These are phyloP conservation scores for Xestobium rufovillosum DNA, from an alignment of 2,888 invertebrate species.

Conservation along the genomic window DNA sequence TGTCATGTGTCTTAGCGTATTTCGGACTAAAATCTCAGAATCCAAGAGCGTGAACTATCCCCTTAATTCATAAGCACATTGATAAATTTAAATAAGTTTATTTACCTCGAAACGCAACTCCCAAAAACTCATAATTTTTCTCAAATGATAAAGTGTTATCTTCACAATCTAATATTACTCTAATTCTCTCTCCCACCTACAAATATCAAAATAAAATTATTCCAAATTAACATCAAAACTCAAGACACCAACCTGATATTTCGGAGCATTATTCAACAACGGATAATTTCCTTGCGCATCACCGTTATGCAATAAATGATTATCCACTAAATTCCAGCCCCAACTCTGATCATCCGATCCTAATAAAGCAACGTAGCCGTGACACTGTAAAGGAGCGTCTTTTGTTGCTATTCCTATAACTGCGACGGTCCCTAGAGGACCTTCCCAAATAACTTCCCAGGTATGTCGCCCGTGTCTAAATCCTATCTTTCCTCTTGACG, in stretches of 20 bases:
- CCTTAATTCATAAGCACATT: no score
- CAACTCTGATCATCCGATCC: slow-evolving; percentile 97
- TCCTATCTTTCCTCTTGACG: slow-evolving; percentile 73
- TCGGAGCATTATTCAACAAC: slow-evolving; percentile 89
- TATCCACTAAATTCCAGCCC: slow-evolving; percentile 99
- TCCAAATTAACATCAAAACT: slow-evolving; percentile 2
- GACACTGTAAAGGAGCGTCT: slow-evolving; percentile 88
- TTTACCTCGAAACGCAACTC: slow-evolving; percentile 93
- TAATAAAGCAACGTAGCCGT: slow-evolving; percentile 89
- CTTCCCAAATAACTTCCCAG: slow-evolving; percentile 99
- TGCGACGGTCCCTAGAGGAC: slow-evolving; percentile 95
- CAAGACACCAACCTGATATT: slow-evolving; percentile 79
- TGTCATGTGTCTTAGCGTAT: no score
- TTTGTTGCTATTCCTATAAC: slow-evolving; percentile 93
- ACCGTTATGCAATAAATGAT: slow-evolving; percentile 92
- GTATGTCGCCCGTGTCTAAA: slow-evolving; percentile 89
- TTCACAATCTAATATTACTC: slow-evolving; percentile 97
- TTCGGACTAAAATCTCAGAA: no score
- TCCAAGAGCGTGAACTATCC: no score
- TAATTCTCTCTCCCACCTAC: slow-evolving; percentile 93
- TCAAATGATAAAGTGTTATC: slow-evolving; percentile 95
- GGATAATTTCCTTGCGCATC: slow-evolving; percentile 93
- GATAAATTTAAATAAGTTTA: no score
- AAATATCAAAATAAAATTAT: slow-evolving; percentile 11
- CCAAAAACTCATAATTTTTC: slow-evolving; percentile 95